Base-by-base conservation (phyloP, 1,140 invertebrate genomes). In the Olivierus martensii region DNA sequence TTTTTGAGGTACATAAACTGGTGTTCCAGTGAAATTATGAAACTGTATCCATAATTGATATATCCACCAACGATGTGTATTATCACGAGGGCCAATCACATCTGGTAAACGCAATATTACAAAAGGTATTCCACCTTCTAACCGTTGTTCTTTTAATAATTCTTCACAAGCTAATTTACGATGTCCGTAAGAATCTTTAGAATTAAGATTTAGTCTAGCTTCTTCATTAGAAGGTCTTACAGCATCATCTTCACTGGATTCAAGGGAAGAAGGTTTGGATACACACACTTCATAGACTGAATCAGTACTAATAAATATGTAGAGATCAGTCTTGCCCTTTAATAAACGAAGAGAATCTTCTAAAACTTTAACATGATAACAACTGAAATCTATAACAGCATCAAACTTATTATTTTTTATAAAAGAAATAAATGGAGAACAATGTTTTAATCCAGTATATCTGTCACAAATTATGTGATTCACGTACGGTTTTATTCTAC, bases 281-380 rank as follows among this genome's bases (percentile, higher is more conserved):
- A 60, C 56, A 52, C 68, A 69, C n/a, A 75, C 72, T 52, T 74
- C 72, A 51, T 74, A 75, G 1, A 75, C 70, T 9, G 72, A 74
- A 59, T 75, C 73, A 0, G 69, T 67, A 55, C 71, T 73, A 22
- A 75, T 73, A 52, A 67, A 71, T n/a, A 75, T 61, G 51, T 75
- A 75, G 3, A 67, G 36, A 21, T 61, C 59, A n/a, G 65, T 55
- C 51, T 66, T 66, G 14, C 57, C 60, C n/a, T 59, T 52, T 4
- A 72, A 51, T 28, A 68, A 21, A 15, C 65, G 55, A 19, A 71
- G 51, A 14, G 64, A 61, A 35, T 71, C 64, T 19, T 50, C 54
- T 15, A 72, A 58, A 36, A 66, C 67, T 55, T 66, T 57, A 1
- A 62, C 52, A 42, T 67, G 64, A 54, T 71, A 74, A 1, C 63